phyloP scores from a whole-genome alignment of 2,888 invertebrate species.

The Amitus sp. region DNA sequence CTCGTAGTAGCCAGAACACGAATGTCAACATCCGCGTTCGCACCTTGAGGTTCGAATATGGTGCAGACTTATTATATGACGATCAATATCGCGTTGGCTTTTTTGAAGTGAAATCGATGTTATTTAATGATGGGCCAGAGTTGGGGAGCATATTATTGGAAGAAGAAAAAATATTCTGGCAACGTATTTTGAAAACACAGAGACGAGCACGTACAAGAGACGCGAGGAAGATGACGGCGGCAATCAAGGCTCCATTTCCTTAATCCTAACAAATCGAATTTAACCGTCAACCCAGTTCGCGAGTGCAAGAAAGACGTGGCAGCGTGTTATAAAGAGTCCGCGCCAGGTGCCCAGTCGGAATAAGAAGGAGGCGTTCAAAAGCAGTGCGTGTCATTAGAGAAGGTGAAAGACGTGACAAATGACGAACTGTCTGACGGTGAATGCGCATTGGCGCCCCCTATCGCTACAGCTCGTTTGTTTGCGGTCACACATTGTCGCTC shows the following conservation, averaged over 20 bases:
- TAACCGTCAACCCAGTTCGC: constrained; percentile 53
- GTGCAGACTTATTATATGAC: too few species aligned
- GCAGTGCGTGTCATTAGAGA: constrained; percentile 66
- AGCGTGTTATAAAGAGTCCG: constrained; percentile 56
- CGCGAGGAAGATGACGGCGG: background rate
- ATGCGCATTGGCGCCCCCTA: constrained; percentile 64
- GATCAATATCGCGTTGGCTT: too few species aligned
- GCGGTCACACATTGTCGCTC: constrained; percentile 64
- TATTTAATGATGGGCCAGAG: too few species aligned
- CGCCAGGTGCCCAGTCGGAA: constrained; percentile 62
- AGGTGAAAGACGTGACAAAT: constrained; percentile 65
- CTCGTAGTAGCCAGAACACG: too few species aligned
- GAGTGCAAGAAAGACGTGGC: constrained; percentile 34
- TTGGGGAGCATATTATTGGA: too few species aligned
- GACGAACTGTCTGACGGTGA: constrained; percentile 62
- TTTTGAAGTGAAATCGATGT: too few species aligned
- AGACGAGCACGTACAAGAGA: too few species aligned
- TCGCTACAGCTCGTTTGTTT: constrained; percentile 64
- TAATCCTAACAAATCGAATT: constrained; percentile 64
- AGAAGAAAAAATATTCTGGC: too few species aligned
- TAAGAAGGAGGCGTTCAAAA: constrained; percentile 61
- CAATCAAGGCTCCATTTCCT: constrained; percentile 40
- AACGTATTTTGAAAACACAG: too few species aligned
- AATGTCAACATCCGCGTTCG: too few species aligned
- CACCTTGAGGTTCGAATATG: too few species aligned